phyloP scores from a whole-genome alignment of 2,888 invertebrate species.

The Thyatira batis region DNA sequence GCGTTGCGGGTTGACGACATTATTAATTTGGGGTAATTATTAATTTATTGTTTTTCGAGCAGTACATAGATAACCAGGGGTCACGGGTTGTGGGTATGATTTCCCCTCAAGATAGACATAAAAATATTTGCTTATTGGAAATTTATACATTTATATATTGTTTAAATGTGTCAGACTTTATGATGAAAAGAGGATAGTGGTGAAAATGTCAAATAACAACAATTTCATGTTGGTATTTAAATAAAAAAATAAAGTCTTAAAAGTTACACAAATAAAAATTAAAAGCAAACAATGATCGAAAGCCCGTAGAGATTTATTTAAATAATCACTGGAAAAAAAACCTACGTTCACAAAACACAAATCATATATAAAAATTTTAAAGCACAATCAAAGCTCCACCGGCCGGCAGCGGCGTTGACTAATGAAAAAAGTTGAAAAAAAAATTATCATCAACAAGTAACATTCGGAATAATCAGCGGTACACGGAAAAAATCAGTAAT shows the following conservation, averaged over 20 bases:
- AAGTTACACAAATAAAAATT: too few relatives aligned
- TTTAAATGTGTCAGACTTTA: too few relatives aligned
- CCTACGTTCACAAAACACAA: neutral
- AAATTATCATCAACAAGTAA: conserved; percentile 81
- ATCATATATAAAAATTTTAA: conserved; percentile 44
- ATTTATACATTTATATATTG: too few relatives aligned
- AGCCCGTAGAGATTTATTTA: neutral
- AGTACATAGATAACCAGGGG: too few relatives aligned
- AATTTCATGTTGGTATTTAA: too few relatives aligned
- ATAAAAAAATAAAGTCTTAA: too few relatives aligned
- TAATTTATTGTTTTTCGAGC: too few relatives aligned
- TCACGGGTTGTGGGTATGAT: too few relatives aligned
- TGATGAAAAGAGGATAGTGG: neutral
- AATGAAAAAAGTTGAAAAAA: conserved; percentile 72
- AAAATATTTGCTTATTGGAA: too few relatives aligned
- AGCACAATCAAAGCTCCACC: conserved; percentile 46
- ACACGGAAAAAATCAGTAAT: conserved; percentile 83
- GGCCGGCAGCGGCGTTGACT: conserved; percentile 44
- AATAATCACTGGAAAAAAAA: neutral
- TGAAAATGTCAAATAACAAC: neutral
- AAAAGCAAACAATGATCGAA: neutral
- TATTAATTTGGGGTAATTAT: too few relatives aligned
- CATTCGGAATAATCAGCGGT: conserved; percentile 82
- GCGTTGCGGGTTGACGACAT: too few relatives aligned
- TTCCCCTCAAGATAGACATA: too few relatives aligned